phyloP scores from a whole-genome alignment of 2,113 vertebrate genomes.

The Alectura lathami region DNA sequence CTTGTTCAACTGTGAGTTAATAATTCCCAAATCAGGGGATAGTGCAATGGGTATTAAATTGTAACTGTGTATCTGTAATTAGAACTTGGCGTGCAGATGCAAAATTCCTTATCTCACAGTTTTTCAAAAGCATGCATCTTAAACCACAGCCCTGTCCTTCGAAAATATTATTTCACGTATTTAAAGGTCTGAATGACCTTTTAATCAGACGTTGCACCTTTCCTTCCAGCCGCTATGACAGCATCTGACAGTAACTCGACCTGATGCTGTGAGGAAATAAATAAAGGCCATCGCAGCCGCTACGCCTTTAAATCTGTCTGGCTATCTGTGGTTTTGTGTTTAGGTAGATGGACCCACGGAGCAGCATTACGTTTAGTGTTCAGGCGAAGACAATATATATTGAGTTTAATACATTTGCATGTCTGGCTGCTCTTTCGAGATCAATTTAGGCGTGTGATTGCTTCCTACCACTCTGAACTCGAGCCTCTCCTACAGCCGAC shows the following conservation, averaged over 20 bases:
- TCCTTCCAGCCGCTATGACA: slow-evolving; percentile 53
- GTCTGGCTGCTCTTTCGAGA: slow-evolving; percentile 35
- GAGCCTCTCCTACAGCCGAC: slow-evolving; percentile 16
- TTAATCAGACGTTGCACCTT: slow-evolving; percentile 58
- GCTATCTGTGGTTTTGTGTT: slow-evolving; percentile 13
- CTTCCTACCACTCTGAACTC: neutral
- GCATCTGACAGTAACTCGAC: slow-evolving; percentile 31
- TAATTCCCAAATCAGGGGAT: neutral
- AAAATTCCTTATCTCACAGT: slow-evolving; percentile 9
- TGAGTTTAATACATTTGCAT: neutral
- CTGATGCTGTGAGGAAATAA: slow-evolving; percentile 38
- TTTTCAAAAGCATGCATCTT: neutral
- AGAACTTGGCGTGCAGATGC: neutral
- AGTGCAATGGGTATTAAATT: neutral
- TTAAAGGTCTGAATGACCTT: slow-evolving; percentile 65
- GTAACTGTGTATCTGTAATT: slow-evolving; percentile 34
- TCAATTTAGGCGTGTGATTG: neutral
- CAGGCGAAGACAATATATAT: slow-evolving; percentile 23
- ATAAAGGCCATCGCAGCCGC: slow-evolving; percentile 25
- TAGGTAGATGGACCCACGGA: neutral
- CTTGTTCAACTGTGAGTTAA: neutral
- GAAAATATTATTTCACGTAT: slow-evolving; percentile 30
- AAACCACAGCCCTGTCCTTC: slow-evolving; percentile 40
- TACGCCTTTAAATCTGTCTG: slow-evolving; percentile 32
- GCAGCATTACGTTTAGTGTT: neutral